A percentile compares a stretch with the other conserved stretches of the same genome.
These are phyloP conservation scores for Candidula unifasciata DNA, from an alignment of 2,888 invertebrate species.

Conservation along the genomic window DNA sequence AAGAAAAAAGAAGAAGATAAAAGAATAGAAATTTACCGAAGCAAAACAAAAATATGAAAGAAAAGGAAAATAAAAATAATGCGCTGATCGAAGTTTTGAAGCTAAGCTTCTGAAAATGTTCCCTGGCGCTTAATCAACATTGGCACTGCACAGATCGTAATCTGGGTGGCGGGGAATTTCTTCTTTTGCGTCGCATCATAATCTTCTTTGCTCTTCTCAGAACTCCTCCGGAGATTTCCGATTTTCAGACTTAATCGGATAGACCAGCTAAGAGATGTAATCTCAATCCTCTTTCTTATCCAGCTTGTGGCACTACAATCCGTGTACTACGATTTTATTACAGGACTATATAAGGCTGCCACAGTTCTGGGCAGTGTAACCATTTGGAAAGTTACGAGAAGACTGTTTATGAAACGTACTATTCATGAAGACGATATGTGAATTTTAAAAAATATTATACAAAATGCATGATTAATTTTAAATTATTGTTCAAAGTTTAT, in stretches of 20 bases:
- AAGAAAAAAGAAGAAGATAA: background rate
- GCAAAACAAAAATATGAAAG: background rate
- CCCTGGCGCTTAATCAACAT: constrained; percentile 25
- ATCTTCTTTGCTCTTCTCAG: constrained; percentile 45
- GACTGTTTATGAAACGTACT: too few relatives aligned
- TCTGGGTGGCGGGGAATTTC: constrained; percentile 1
- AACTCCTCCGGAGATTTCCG: constrained; percentile 45
- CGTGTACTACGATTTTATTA: constrained; percentile 29
- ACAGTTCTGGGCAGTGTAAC: background rate
- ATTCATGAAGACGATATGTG: too few relatives aligned
- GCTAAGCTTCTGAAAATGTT: background rate
- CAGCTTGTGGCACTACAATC: constrained; percentile 39
- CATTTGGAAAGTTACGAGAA: background rate
- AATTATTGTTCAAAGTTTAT: too few relatives aligned
- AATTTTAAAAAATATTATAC: too few relatives aligned
- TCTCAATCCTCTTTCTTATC: constrained; percentile 38
- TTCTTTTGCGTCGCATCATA: constrained; percentile 27
- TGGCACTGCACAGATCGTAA: constrained; percentile 28
- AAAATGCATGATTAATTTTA: too few relatives aligned
- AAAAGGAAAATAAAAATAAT: background rate
- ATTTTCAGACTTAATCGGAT: constrained; percentile 46
- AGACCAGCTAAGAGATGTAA: constrained; percentile 41
- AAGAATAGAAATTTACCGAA: background rate
- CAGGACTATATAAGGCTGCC: constrained; percentile 31
- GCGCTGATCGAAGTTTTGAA: constrained; percentile 6